A percentile compares a stretch with the other conserved stretches of the same genome.
Conservation (phyloP, 37 sponge, comb jelly and placozoan genomes). For the Amphimedon queenslandica region DNA sequence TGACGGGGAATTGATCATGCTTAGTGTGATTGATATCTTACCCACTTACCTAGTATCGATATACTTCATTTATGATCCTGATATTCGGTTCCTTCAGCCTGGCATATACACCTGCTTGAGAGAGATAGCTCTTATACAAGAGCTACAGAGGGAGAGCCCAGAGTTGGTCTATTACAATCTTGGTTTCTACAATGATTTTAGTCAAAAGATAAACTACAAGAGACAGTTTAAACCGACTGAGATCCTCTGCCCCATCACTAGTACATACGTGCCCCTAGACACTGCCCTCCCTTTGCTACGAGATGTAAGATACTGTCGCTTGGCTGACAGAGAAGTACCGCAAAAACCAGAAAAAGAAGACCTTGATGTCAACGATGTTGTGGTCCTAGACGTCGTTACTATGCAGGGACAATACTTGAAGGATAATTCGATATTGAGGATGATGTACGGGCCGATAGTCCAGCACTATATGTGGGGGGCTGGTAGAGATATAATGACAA, state of each 20-base stretch:
- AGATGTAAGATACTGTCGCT: background rate
- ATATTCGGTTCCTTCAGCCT: constrained; percentile 43
- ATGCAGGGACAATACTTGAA: background rate
- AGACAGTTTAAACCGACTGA: constrained; percentile 41
- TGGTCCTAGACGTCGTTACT: background rate
- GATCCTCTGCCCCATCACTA: constrained; percentile 35
- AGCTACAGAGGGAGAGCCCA: constrained; percentile 15
- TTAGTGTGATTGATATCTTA: constrained; percentile 41
- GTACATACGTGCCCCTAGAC: constrained; percentile 8
- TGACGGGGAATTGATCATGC: constrained; percentile 28
- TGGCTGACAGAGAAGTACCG: constrained; percentile 11
- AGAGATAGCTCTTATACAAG: constrained; percentile 27
- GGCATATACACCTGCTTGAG: constrained; percentile 33
- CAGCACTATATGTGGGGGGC: background rate
- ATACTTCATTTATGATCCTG: constrained; percentile 55
- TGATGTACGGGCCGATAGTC: background rate
- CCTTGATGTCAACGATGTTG: background rate
- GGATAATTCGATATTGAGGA: background rate
- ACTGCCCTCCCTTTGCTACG: background rate
- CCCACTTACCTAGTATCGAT: constrained; percentile 54
- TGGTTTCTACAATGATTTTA: constrained; percentile 37
- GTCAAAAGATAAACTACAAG: constrained; percentile 43
- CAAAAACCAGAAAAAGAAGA: background rate
- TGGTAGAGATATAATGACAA: background rate
- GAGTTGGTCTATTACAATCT: constrained; percentile 28